These are phyloP conservation scores for Nycteola revayana DNA, from an alignment of 2,888 invertebrate genomes.

Conservation along the genomic window DNA sequence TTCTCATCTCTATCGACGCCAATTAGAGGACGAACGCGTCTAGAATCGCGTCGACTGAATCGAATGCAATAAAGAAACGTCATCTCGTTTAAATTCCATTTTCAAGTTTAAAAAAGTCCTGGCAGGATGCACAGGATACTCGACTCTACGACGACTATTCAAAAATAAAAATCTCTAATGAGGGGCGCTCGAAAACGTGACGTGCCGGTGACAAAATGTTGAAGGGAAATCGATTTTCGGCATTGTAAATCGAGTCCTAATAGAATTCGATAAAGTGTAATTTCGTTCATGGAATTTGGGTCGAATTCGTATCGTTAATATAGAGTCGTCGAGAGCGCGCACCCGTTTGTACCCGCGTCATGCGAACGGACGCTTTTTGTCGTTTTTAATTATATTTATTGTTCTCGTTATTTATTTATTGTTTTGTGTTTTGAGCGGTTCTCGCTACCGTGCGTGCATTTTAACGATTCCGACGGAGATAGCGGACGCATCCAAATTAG, in stretches of 20 bases:
- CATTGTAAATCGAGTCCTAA: slow-evolving; percentile 44
- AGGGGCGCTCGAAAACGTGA: slow-evolving; percentile 63
- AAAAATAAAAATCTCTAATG: slow-evolving; percentile 71
- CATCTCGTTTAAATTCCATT: slow-evolving; percentile 75
- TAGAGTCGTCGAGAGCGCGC: slow-evolving; percentile 70
- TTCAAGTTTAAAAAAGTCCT: slow-evolving; percentile 51
- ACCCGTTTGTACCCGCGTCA: slow-evolving; percentile 70
- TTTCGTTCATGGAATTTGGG: slow-evolving; percentile 35
- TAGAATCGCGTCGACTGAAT: slow-evolving; percentile 47
- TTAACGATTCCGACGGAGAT: slow-evolving; percentile 70
- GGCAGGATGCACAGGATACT: slow-evolving; percentile 42
- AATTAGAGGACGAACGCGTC: slow-evolving; percentile 51
- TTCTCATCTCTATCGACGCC: slow-evolving; percentile 53
- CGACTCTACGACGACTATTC: slow-evolving; percentile 46
- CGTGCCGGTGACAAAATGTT: slow-evolving; percentile 72
- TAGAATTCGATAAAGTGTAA: slow-evolving; percentile 33
- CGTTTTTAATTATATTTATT: slow-evolving; percentile 80
- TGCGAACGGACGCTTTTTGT: slow-evolving; percentile 76
- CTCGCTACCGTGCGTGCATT: slow-evolving; percentile 75
- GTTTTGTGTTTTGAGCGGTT: slow-evolving; percentile 66
- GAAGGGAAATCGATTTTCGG: slow-evolving; percentile 43
- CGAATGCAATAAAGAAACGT: slow-evolving; percentile 60
- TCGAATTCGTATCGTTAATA: slow-evolving; percentile 54
- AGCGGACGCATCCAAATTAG: slow-evolving; percentile 75
- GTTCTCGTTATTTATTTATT: slow-evolving; percentile 79